Percentiles rank a stretch among this genome's conserved stretches.
These are phyloP conservation scores for Benthosema pterotum DNA, from an alignment of 2,797 vertebrate genomes.

Conservation along the genomic window DNA sequence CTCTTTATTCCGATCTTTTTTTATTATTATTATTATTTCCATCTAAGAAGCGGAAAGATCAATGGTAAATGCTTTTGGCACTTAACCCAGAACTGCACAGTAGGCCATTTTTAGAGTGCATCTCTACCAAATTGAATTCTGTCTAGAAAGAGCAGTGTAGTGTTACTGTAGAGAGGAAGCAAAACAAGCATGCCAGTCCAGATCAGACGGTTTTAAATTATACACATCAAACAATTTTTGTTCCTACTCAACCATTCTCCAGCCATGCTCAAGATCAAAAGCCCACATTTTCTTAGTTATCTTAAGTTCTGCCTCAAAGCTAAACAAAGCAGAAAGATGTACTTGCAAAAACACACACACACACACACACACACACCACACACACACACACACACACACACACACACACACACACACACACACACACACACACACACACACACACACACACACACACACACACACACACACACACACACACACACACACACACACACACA, in stretches of 20 bases:
- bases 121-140: slow-evolving; percentile 31
- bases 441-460: no score
- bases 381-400: no score
- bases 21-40: slow-evolving; percentile 19
- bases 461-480: no score
- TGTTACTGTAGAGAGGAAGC: slow-evolving; percentile 19
- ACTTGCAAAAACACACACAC: not conserved
- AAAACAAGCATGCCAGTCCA: not conserved
- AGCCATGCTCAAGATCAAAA: not conserved
- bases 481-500: no score
- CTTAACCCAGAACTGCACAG: slow-evolving; percentile 31
- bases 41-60: slow-evolving; percentile 37
- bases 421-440: no score
- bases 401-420: no score
- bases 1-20: not conserved
- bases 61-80: slow-evolving; percentile 47
- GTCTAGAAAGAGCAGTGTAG: slow-evolving; percentile 12
- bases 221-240: slow-evolving; percentile 16
- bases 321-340: not conserved
- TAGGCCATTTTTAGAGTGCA: slow-evolving; percentile 35
- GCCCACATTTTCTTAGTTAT: not conserved
- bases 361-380: not conserved
- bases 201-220: slow-evolving; percentile 14
- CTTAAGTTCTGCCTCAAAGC: not conserved
- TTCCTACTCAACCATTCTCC: not conserved